Conservation (phyloP, 2,113 vertebrate genomes). For the Cariama cristata region DNA sequence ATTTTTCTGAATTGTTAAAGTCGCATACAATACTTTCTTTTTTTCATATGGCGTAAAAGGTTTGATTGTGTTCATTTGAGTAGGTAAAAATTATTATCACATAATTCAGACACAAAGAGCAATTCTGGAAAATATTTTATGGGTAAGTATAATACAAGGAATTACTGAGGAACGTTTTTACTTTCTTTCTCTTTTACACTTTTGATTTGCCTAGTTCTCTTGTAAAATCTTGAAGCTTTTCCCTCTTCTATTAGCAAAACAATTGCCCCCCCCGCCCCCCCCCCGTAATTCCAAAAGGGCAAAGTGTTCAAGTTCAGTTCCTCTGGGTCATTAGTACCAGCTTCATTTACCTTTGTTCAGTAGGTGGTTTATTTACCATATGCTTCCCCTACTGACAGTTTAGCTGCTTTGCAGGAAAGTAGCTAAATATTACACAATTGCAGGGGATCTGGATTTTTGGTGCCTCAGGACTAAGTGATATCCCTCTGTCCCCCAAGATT, state of each 20-base stretch:
- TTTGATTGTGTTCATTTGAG: background rate
- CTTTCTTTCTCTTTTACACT: background rate
- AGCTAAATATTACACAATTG: background rate
- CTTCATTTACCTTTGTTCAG: slow-evolving; percentile 35
- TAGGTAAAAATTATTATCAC: background rate
- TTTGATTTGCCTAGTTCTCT: background rate
- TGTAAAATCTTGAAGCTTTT: background rate
- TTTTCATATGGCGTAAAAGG: background rate
- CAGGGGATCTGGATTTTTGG: background rate
- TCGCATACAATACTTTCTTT: background rate
- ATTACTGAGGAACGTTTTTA: background rate
- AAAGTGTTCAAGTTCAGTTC: slow-evolving; percentile 38
- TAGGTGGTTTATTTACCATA: slow-evolving; percentile 40
- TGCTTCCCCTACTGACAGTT: background rate
- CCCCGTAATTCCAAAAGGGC: slow-evolving; percentile 42
- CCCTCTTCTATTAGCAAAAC: background rate
- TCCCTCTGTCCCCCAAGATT: background rate
- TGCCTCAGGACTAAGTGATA: background rate
- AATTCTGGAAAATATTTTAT: background rate
- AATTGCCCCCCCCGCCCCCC: background rate
- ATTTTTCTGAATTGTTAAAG: background rate
- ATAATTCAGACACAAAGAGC: background rate
- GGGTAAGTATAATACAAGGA: background rate
- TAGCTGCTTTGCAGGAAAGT: background rate
- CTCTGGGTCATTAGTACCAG: background rate